Base-by-base conservation (phyloP, 1,140 invertebrate species). In the Metaphire vulgaris region DNA sequence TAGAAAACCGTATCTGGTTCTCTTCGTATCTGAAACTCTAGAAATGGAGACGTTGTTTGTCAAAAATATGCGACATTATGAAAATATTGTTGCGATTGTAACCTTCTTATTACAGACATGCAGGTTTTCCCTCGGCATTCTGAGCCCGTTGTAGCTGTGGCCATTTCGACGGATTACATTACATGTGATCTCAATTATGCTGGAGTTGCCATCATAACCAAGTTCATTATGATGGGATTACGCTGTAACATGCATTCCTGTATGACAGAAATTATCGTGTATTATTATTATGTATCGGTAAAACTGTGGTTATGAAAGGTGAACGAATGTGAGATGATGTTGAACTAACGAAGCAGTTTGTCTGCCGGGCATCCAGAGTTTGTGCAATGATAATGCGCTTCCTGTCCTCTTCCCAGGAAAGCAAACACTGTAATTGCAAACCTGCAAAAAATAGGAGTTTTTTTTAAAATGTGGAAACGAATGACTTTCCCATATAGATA, bases 401-500 rank as follows among this genome's bases (percentile, higher is more conserved):
- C 28, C 34, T 56, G 1, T 65, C 73, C n/a, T 70, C 77, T 29
- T 73, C 41, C 77, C 77, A 78, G 32, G 74, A 69, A 33, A 68
- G 34, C 68, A 78, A 34, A 75, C 77, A 78, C 41, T 74, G 41
- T 29, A 78, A 65, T 34, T 78, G 77, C 28, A 78, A 65, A 41
- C 77, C 77, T 78, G 41, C 30, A 76, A 28, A 6, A 69, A 28
- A 28, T 69, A 2, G 14, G 14, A 26, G 26, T 65, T 15, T 65
- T 26, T 14, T 15, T 15, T 65, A 14, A 65, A 15, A 15, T 65
- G 14, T 65, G 26, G 56, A 15, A 65, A 65, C 14, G 14, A 15
- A 15, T 65, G 14, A 65, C 26, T 14, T 26, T 15, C 26, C 26
- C 14, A 15, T 65, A 65, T 65, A 65, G 26, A 15, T 15, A 65